Conservation (phyloP, 2,888 invertebrate genomes). For the Scaptodrosophila latifasciaeformis region DNA sequence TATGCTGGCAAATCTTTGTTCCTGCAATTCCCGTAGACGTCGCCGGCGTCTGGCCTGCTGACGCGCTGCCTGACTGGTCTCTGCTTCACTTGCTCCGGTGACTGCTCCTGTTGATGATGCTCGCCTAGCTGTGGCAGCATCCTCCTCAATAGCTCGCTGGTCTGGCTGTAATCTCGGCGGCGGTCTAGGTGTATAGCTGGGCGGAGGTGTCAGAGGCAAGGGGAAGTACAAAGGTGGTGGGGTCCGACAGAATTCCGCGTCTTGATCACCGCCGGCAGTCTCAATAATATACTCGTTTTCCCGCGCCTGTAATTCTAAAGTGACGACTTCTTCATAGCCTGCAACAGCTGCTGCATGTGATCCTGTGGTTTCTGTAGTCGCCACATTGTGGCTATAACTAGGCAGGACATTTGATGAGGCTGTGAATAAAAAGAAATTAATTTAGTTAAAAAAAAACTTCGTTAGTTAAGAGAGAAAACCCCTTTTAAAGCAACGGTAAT, state of each 20-base stretch:
- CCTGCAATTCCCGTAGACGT: slow-evolving; percentile 50
- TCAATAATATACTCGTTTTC: slow-evolving; percentile 51
- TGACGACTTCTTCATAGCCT: slow-evolving; percentile 27
- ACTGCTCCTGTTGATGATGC: slow-evolving; percentile 27
- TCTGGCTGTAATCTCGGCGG: slow-evolving; percentile 12
- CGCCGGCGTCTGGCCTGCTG: slow-evolving; percentile 51
- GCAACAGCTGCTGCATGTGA: slow-evolving; percentile 19
- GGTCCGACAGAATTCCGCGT: slow-evolving; percentile 40
- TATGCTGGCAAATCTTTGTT: slow-evolving; percentile 50
- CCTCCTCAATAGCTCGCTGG: slow-evolving; percentile 12
- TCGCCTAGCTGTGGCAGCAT: slow-evolving; percentile 20
- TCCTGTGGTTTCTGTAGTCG: slow-evolving; percentile 8
- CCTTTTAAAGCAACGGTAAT: too few relatives aligned
- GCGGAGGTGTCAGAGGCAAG: slow-evolving; percentile 70
- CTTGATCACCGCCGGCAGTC: slow-evolving; percentile 32
- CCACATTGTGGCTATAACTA: slow-evolving; percentile 38
- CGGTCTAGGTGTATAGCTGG: slow-evolving; percentile 62
- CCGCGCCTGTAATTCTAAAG: slow-evolving; percentile 41
- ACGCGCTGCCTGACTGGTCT: slow-evolving; percentile 45
- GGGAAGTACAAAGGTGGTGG: slow-evolving; percentile 63
- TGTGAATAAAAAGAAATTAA: too few relatives aligned
- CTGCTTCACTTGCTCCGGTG: slow-evolving; percentile 23
- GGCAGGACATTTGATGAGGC: slow-evolving; percentile 32
- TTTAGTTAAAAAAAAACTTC: too few relatives aligned
- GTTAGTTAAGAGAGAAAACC: too few relatives aligned